These are phyloP conservation scores for Pipistrellus kuhlii DNA, from an alignment of 2,797 vertebrate species.

Conservation along the genomic window DNA sequence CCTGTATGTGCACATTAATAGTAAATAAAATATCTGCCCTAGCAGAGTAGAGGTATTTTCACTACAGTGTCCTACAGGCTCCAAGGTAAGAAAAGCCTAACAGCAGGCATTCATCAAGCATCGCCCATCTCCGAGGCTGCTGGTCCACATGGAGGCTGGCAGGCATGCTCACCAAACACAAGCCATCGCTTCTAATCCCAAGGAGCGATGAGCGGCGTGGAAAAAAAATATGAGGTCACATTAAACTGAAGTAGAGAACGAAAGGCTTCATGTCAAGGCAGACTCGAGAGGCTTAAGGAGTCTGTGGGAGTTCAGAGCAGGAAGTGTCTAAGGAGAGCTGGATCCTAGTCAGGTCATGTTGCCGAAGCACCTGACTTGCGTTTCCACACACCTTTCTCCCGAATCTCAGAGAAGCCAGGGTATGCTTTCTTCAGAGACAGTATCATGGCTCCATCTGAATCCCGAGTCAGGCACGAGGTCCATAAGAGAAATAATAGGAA, in stretches of 20 bases:
- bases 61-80: background rate
- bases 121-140: background rate
- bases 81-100: background rate
- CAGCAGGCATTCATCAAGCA: background rate
- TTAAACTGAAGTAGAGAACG: background rate
- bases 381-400: slow-evolving; percentile 61
- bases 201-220: background rate
- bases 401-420: slow-evolving; percentile 59
- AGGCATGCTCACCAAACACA: background rate
- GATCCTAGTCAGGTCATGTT: slow-evolving; percentile 53
- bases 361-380: slow-evolving; percentile 54
- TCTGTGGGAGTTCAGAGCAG: slow-evolving; percentile 42
- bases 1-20: background rate
- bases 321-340: slow-evolving; percentile 55
- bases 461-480: background rate
- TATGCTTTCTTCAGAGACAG: slow-evolving; percentile 46
- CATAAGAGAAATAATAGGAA: background rate
- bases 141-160: background rate
- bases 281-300: slow-evolving; percentile 26
- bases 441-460: slow-evolving; percentile 54
- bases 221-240: background rate
- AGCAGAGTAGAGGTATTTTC: background rate
- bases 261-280: slow-evolving; percentile 6
- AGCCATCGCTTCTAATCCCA: background rate
- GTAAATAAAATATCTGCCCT: background rate